phyloP scores from a whole-genome alignment of 2,888 invertebrate species.

The Cataglyphis albicans region DNA sequence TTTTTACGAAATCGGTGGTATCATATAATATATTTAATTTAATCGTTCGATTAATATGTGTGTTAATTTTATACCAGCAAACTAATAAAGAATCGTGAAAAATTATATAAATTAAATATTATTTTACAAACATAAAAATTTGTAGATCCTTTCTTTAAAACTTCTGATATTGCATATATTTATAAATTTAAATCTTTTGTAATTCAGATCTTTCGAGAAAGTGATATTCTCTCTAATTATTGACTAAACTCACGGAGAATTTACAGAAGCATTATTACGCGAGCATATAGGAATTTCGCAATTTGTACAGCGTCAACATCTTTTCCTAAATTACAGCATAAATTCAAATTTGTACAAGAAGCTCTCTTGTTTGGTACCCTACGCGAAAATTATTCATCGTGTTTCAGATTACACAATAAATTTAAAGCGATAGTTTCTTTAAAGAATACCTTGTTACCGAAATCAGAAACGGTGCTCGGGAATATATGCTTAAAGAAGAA shows the following conservation, averaged over 20 bases:
- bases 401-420: conserved; percentile 1
- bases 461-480: neutral
- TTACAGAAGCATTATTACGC: neutral
- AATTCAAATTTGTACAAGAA: conserved; percentile 29
- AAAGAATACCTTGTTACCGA: neutral
- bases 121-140: neutral
- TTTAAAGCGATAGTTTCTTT: conserved; percentile 18
- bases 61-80: conserved; percentile 1
- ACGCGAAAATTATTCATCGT: conserved; percentile 21
- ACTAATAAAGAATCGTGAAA: neutral
- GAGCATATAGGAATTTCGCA: conserved; percentile 5
- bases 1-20: neutral
- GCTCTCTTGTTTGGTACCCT: neutral
- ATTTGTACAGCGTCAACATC: conserved; percentile 24
- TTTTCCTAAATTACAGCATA: conserved; percentile 26
- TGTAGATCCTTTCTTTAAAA: neutral
- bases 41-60: neutral
- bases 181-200: neutral
- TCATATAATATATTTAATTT: neutral
- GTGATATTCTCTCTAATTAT: neutral
- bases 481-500: neutral
- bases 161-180: neutral
- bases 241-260: neutral
- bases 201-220: conserved; percentile 1
- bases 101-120: neutral